Evolutionary conservation across 2,113 vertebrate species (phyloP).

Genomic region (Cromileptes altivelis): DNA sequence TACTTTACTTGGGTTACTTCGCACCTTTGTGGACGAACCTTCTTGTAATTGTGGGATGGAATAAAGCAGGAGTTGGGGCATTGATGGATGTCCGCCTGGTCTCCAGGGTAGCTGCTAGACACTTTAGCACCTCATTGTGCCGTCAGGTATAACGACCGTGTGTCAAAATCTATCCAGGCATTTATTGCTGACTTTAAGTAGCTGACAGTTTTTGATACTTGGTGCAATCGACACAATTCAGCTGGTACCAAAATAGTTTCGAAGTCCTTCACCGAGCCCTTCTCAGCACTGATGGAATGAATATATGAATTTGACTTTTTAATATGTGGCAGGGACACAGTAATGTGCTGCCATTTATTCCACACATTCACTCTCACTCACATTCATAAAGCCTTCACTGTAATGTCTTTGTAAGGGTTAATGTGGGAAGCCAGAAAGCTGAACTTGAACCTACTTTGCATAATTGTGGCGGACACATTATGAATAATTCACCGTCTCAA

Average conservation of each 20-base stretch:
- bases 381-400: background rate
- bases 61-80: no score
- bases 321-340: background rate
- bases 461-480: conserved; percentile 37
- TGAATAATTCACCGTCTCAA: conserved; percentile 51
- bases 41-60: no score
- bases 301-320: conserved; percentile 14
- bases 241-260: no score
- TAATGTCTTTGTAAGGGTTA: background rate
- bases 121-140: no score
- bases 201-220: background rate
- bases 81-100: no score
- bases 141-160: no score
- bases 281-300: background rate
- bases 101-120: no score
- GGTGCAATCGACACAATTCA: background rate
- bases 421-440: conserved; percentile 14
- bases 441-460: conserved; percentile 44
- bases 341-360: conserved; percentile 5
- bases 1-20: no score
- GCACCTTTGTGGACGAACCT: no score
- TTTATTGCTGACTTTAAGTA: background rate
- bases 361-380: background rate
- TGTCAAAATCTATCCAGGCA: background rate
- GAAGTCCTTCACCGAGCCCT: background rate